Percentiles rank a stretch among this genome's conserved stretches.
Evolutionary conservation across 2,113 vertebrate genomes (phyloP).

Genomic region (Phocoena sinus): DNA sequence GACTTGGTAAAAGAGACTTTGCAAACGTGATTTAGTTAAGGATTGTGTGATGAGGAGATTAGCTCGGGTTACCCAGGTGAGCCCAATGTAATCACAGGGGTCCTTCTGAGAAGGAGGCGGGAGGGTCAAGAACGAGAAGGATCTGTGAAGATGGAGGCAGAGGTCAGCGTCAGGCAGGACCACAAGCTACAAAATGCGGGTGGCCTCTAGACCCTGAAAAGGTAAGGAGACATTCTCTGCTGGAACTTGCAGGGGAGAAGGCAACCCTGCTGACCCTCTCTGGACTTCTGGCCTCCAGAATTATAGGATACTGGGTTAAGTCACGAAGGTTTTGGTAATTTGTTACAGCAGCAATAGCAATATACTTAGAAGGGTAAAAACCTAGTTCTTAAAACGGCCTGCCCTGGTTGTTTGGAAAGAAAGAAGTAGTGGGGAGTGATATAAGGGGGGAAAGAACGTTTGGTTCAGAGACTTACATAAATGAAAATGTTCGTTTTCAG

Average conservation of each 20-base stretch:
- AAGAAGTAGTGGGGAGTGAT: not conserved
- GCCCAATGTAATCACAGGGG: not conserved
- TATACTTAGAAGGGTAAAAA: not conserved
- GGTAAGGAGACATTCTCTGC: not conserved
- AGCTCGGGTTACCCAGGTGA: not conserved
- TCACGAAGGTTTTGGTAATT: not conserved
- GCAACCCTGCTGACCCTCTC: no score
- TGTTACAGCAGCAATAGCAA: not conserved
- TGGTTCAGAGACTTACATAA: not conserved
- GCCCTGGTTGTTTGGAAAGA: not conserved
- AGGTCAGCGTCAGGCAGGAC: rapidly evolving
- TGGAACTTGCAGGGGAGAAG: not conserved
- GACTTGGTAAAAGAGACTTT: not conserved
- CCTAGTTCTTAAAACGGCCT: not conserved
- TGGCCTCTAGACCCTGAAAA: not conserved
- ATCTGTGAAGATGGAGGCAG: not conserved
- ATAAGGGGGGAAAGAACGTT: not conserved
- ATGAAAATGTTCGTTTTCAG: not conserved
- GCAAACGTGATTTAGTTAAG: not conserved
- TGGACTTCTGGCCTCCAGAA: not conserved
- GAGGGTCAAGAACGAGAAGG: rapidly evolving
- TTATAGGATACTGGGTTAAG: not conserved
- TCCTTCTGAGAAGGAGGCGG: not conserved
- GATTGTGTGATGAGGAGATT: not conserved
- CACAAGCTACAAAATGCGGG: rapidly evolving